These are phyloP conservation scores for Lates japonicus DNA, from an alignment of 2,797 vertebrate genomes.

Conservation along the genomic window DNA sequence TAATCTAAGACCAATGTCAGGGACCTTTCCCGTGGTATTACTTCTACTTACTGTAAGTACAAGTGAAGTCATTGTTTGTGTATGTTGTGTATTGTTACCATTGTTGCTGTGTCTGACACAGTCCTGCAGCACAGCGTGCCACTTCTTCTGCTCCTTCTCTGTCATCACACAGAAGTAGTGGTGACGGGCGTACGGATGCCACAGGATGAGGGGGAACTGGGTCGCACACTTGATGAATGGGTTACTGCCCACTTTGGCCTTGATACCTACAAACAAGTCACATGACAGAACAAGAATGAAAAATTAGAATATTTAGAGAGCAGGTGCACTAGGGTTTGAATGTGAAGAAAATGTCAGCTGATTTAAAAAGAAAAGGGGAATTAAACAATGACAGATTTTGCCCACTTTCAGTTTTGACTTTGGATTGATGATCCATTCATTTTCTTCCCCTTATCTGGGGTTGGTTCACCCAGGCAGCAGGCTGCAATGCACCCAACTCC, in stretches of 20 bases:
- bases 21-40: not conserved
- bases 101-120: slow-evolving; percentile 94
- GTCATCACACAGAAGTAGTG: slow-evolving; percentile 96
- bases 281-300: not conserved
- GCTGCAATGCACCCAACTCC: no score
- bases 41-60: not conserved
- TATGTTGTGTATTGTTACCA: slow-evolving; percentile 79
- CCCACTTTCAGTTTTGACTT: not conserved
- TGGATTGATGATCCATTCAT: not conserved
- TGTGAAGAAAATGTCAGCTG: no score
- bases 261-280: slow-evolving; percentile 79
- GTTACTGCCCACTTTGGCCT: slow-evolving; percentile 84
- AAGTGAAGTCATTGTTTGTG: not conserved
- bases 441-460: no score
- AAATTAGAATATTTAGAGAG: not conserved
- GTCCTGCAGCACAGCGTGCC: slow-evolving; percentile 95
- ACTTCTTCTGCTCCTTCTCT: slow-evolving; percentile 94
- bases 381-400: not conserved
- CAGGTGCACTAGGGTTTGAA: no score
- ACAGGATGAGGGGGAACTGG: slow-evolving; percentile 93
- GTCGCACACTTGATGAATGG: slow-evolving; percentile 92
- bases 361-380: not conserved
- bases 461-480: no score
- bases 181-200: slow-evolving; percentile 94
- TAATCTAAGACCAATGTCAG: not conserved